These are phyloP conservation scores for Euthynnus affinis DNA, from an alignment of 2,797 vertebrate genomes.

Conservation along the genomic window DNA sequence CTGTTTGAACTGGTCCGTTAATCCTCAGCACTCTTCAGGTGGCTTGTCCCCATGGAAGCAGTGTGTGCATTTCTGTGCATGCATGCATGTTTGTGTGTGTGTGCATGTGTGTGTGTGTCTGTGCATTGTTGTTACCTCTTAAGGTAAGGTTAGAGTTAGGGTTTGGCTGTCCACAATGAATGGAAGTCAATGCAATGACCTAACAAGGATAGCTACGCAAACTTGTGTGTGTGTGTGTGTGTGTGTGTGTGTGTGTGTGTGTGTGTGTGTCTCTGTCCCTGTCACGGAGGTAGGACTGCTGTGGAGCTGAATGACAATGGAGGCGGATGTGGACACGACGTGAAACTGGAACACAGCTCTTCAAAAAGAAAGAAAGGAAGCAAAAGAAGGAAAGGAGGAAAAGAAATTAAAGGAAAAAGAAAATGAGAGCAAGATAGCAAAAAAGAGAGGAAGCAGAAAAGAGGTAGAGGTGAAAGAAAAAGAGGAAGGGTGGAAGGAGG, in stretches of 20 bases:
- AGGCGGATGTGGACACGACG: slow-evolving; percentile 74
- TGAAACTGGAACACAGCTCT: slow-evolving; percentile 78
- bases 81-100: slow-evolving; percentile 45
- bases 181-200: too few species aligned
- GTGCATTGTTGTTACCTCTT: too few species aligned
- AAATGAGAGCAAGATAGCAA: not conserved
- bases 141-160: too few species aligned
- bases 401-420: not conserved
- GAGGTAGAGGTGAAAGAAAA: not conserved
- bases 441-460: not conserved
- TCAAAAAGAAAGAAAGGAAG: slow-evolving; percentile 30
- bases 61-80: slow-evolving; percentile 48
- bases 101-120: not conserved
- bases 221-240: slow-evolving; percentile 15
- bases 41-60: slow-evolving; percentile 79
- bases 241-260: slow-evolving; percentile 25
- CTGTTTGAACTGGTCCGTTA: slow-evolving; percentile 81
- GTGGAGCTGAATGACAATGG: slow-evolving; percentile 73
- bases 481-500: slow-evolving; percentile 4
- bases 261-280: slow-evolving; percentile 21
- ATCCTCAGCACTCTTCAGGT: slow-evolving; percentile 83
- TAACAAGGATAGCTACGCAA: too few species aligned
- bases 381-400: not conserved
- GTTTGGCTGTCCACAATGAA: too few species aligned
- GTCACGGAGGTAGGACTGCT: slow-evolving; percentile 54